phyloP scores from a whole-genome alignment of 2,797 vertebrate species.

The Rhynchonycteris naso region DNA sequence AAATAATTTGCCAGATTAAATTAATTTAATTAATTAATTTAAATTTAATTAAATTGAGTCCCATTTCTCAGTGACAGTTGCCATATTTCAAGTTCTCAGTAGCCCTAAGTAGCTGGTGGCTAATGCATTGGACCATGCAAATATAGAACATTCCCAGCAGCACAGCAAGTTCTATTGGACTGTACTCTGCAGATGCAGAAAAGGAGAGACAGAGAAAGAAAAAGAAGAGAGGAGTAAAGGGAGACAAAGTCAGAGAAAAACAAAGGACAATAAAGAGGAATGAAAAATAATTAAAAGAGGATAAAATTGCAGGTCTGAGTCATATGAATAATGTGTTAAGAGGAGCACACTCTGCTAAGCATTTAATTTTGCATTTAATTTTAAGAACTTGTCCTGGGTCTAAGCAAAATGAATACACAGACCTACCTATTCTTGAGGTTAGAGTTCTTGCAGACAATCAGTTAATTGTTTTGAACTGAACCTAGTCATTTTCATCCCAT shows the following conservation, averaged over 20 bases:
- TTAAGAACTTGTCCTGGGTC: not conserved
- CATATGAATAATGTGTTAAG: not conserved
- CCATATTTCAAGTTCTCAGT: not conserved
- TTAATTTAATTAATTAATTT: not conserved
- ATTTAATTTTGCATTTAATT: not conserved
- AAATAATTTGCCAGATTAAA: not conserved
- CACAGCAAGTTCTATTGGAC: not conserved
- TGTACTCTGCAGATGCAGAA: not conserved
- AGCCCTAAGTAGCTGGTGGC: not conserved
- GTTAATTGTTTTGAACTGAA: slow-evolving; percentile 34
- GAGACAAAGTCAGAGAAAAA: not conserved
- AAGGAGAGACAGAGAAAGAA: not conserved
- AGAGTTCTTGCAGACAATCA: not conserved
- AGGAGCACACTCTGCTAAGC: not conserved
- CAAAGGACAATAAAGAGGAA: not conserved
- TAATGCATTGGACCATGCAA: not conserved
- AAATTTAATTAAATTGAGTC: not conserved
- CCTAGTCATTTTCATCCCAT: slow-evolving; percentile 48
- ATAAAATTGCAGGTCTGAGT: not conserved
- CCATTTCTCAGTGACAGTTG: not conserved
- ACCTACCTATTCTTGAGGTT: not conserved
- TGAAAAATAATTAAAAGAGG: not conserved
- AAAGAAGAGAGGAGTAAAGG: not conserved
- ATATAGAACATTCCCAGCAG: not conserved
- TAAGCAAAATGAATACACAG: not conserved